Conservation (phyloP, 2,797 vertebrate species). For the Trachops cirrhosus region DNA sequence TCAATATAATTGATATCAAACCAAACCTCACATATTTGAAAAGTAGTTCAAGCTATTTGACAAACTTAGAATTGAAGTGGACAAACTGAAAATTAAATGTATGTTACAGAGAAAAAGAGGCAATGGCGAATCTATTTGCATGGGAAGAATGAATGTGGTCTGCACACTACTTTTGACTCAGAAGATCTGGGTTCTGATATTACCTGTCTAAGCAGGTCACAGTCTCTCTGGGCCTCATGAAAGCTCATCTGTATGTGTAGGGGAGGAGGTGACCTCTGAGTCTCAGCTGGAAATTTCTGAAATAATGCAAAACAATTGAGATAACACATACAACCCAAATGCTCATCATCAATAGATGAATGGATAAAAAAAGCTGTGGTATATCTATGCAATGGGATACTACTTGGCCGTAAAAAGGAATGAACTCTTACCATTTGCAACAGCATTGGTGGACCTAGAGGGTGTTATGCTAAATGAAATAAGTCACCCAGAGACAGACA, state of each 20-base stretch:
- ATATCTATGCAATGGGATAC: neutral
- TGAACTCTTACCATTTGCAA: neutral
- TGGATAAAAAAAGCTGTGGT: neutral
- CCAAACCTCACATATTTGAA: constrained; percentile 51
- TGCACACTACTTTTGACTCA: neutral
- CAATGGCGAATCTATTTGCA: neutral
- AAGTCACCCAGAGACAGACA: neutral
- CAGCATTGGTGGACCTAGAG: neutral
- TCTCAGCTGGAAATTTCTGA: neutral
- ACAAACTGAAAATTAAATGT: neutral
- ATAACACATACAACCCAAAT: neutral
- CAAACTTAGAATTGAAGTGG: neutral
- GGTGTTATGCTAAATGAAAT: neutral
- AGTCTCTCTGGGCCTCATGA: neutral
- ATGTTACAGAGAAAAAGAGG: neutral
- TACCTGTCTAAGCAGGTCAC: neutral
- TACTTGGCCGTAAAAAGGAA: neutral
- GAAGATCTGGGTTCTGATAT: neutral
- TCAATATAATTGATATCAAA: constrained; percentile 38
- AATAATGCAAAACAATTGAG: neutral
- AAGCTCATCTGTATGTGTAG: neutral
- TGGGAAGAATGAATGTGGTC: neutral
- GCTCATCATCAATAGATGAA: neutral
- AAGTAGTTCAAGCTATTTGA: constrained; percentile 31
- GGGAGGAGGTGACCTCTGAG: neutral